Conservation (phyloP, 1,140 invertebrate genomes). For the Cephus cinctus region DNA sequence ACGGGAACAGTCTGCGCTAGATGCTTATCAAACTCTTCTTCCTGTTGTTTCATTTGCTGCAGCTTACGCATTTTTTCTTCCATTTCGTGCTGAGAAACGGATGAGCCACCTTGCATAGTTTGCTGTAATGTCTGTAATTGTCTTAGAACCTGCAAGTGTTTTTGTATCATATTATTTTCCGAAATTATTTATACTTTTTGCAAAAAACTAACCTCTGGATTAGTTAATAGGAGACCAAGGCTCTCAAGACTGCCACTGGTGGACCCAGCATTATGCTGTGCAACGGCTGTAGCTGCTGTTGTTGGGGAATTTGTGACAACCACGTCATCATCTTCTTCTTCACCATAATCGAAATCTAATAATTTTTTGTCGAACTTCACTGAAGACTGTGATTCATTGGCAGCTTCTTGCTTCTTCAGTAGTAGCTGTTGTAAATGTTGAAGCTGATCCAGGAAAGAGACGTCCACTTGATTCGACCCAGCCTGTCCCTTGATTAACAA, state of each 20-base stretch:
- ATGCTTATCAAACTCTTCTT: slow-evolving; percentile 79
- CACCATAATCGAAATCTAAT: slow-evolving; percentile 82
- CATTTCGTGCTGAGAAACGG: slow-evolving; percentile 59
- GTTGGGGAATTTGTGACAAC: slow-evolving; percentile 44
- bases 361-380: slow-evolving; percentile 76
- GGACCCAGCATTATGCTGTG: slow-evolving; percentile 38
- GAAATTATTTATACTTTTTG: neutral
- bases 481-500: slow-evolving; percentile 37
- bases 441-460: slow-evolving; percentile 57
- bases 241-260: slow-evolving; percentile 45
- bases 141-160: slow-evolving; percentile 60
- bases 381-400: slow-evolving; percentile 44
- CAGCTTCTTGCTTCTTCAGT: slow-evolving; percentile 55
- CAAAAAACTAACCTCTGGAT: slow-evolving; percentile 42
- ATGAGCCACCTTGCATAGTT: slow-evolving; percentile 46
- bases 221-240: slow-evolving; percentile 47
- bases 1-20: slow-evolving; percentile 69
- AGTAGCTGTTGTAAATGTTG: slow-evolving; percentile 63
- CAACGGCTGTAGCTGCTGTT: slow-evolving; percentile 21
- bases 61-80: slow-evolving; percentile 71
- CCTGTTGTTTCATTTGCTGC: slow-evolving; percentile 72
- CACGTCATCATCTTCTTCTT: slow-evolving; percentile 75
- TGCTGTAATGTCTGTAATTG: slow-evolving; percentile 69
- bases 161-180: neutral
- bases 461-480: slow-evolving; percentile 44